A percentile compares a stretch with the other conserved stretches of the same genome.
These are phyloP conservation scores for Zoanthus sociatus DNA, from an alignment of 92 coral and sea anemone species.

Conservation along the genomic window DNA sequence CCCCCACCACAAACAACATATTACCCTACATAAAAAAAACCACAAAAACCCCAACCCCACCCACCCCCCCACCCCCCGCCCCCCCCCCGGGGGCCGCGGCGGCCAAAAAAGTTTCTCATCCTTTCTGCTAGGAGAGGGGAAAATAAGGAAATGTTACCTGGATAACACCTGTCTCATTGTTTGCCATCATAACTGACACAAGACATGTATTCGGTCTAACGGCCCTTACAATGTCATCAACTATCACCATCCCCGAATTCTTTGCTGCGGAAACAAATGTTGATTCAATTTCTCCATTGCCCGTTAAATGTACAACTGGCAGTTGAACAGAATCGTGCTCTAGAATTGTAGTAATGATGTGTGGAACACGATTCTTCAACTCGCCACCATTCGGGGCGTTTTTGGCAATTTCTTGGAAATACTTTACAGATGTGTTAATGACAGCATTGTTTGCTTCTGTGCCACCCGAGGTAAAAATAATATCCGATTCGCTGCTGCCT, in stretches of 20 bases:
- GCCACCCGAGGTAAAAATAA: constrained; percentile 94
- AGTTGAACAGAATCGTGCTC: constrained; percentile 93
- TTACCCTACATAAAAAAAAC: too few species aligned
- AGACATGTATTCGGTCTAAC: constrained; percentile 88
- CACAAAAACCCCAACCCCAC: too few species aligned
- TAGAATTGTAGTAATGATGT: constrained; percentile 87
- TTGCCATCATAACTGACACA: constrained; percentile 95
- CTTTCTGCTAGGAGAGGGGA: too few species aligned
- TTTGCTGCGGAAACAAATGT: constrained; percentile 78
- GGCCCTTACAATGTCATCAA: constrained; percentile 69
- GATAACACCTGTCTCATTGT: constrained; percentile 96
- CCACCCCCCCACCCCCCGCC: too few species aligned
- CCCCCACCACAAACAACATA: too few species aligned
- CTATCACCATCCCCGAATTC: constrained; percentile 90
- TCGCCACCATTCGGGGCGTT: constrained; percentile 7
- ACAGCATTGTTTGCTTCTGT: constrained; percentile 96
- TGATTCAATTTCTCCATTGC: constrained; percentile 66
- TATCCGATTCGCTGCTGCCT: constrained; percentile 73
- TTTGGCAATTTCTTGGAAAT: constrained; percentile 51
- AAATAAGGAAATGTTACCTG: constrained; percentile 67
- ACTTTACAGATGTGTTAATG: constrained; percentile 71
- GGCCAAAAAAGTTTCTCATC: too few species aligned
- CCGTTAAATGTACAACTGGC: constrained; percentile 67
- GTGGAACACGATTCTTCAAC: constrained; percentile 63
- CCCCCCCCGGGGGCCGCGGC: too few species aligned